These are phyloP conservation scores for Coenobita brevimanus DNA, from an alignment of 1,140 invertebrate genomes.

Conservation along the genomic window DNA sequence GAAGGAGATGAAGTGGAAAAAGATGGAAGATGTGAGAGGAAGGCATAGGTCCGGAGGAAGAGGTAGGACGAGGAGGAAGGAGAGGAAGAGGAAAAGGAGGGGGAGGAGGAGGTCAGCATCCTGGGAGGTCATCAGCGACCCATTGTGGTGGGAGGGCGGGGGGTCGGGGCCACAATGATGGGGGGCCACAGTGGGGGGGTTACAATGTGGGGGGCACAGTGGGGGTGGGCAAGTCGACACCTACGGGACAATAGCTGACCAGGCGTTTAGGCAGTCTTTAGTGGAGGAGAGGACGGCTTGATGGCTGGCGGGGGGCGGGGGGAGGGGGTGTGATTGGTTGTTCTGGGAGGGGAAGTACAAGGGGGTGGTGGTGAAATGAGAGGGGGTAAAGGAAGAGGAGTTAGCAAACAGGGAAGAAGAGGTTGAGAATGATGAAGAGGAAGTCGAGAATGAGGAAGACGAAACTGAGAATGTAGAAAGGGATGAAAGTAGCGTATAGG, in stretches of 20 bases:
- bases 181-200: too few species aligned
- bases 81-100: slow-evolving; percentile 5
- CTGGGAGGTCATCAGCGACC: slow-evolving; percentile 48
- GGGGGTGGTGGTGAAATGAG: too few species aligned
- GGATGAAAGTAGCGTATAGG: too few species aligned
- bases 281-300: background rate
- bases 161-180: slow-evolving; percentile 38
- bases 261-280: slow-evolving; percentile 43
- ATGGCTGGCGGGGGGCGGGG: background rate
- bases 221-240: slow-evolving; percentile 42
- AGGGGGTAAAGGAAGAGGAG: too few species aligned
- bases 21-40: background rate
- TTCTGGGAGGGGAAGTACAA: too few species aligned
- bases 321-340: background rate
- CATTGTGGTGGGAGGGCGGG: slow-evolving; percentile 36
- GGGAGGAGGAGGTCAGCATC: slow-evolving; percentile 37
- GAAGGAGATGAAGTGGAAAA: background rate
- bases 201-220: slow-evolving; percentile 15
- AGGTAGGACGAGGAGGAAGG: background rate
- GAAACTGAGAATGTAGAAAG: too few species aligned
- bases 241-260: slow-evolving; percentile 27
- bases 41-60: background rate
- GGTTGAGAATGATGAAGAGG: too few species aligned
- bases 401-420: too few species aligned
- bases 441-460: too few species aligned